phyloP scores from a whole-genome alignment of 64 coral and sea anemone species.

The Acropora yongei region DNA sequence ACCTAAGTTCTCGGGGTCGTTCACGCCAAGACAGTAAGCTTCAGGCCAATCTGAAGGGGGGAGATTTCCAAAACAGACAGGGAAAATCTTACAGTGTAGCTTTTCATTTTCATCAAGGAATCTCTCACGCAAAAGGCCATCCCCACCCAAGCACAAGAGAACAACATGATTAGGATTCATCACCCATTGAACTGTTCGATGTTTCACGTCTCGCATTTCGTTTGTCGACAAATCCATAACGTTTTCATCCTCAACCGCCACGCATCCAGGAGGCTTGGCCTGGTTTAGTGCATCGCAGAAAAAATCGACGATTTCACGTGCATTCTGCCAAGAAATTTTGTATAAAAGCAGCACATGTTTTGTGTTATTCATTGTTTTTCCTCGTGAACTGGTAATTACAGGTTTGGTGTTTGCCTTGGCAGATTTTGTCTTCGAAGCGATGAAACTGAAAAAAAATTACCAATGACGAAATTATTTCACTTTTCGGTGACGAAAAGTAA shows the following conservation, averaged over 20 bases:
- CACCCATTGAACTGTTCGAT: conserved; percentile 4
- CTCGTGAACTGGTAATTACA: background rate
- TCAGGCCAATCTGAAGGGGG: background rate
- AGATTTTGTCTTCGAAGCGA: background rate
- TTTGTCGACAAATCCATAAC: conserved; percentile 7
- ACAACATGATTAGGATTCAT: background rate
- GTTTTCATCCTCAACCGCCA: background rate
- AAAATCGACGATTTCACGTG: background rate
- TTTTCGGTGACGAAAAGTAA: background rate
- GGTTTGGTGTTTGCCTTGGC: background rate
- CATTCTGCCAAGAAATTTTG: background rate
- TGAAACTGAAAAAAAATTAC: background rate
- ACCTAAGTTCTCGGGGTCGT: conserved; percentile 9
- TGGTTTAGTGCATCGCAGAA: conserved; percentile 24
- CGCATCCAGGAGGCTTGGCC: conserved; percentile 21
- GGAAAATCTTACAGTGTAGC: background rate
- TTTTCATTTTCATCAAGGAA: background rate
- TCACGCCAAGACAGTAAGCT: conserved; percentile 20
- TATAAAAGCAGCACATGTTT: conserved; percentile 11
- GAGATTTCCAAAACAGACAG: background rate
- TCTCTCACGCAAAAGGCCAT: background rate
- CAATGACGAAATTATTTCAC: background rate
- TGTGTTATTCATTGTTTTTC: background rate
- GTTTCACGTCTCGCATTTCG: background rate
- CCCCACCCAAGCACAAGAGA: background rate